Evolutionary conservation across 2,113 vertebrate genomes (phyloP).

Genomic region (Aptenodytes patagonicus): DNA sequence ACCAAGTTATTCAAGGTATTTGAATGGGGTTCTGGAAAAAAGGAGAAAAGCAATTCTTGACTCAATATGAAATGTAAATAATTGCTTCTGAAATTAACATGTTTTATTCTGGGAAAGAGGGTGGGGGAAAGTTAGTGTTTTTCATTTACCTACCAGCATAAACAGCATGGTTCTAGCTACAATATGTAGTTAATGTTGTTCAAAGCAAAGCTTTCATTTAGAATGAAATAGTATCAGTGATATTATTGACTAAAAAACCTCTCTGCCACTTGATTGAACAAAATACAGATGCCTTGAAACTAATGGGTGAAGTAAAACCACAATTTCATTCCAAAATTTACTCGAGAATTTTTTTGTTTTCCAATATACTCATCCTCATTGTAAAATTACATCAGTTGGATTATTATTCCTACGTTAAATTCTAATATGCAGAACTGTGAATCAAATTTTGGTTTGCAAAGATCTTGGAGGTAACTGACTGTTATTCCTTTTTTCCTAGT

Average conservation of each 20-base stretch:
- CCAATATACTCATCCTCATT: background rate
- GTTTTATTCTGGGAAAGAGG: background rate
- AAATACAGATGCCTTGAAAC: background rate
- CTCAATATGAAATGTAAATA: background rate
- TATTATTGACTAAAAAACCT: background rate
- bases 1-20: background rate
- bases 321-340: background rate
- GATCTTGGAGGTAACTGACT: background rate
- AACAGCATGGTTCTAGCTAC: background rate
- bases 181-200: background rate
- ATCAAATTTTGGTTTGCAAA: background rate
- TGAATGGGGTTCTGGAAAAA: background rate
- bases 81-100: background rate
- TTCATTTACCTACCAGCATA: background rate
- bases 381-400: background rate
- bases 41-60: background rate
- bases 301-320: background rate
- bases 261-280: background rate
- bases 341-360: background rate
- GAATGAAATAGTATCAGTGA: background rate
- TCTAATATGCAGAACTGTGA: background rate
- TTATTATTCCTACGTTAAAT: background rate
- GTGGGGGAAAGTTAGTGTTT: background rate
- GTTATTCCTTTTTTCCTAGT: background rate
- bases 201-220: background rate